Percentiles rank a stretch among this genome's conserved stretches.
phyloP scores from a whole-genome alignment of 1,140 invertebrate genomes.

The Conus betulinus region DNA sequence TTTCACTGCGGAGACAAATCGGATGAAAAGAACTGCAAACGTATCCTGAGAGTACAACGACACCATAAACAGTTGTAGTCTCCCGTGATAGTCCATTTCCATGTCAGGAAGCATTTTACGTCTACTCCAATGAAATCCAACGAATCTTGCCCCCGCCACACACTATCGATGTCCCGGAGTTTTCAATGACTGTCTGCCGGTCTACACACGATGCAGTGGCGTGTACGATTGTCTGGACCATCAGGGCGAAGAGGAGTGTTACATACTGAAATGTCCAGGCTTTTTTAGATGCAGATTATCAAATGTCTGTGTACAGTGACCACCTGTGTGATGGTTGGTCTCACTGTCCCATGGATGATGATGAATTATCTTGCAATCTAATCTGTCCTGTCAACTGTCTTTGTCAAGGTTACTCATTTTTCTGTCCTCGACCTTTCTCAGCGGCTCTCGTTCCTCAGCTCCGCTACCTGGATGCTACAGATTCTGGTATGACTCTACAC shows the following conservation, averaged over 20 bases:
- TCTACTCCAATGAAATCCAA: not conserved
- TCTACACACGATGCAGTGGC: not conserved
- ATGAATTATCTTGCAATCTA: not conserved
- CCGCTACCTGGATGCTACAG: slow-evolving; percentile 21
- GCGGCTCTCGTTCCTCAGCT: not conserved
- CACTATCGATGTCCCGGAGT: not conserved
- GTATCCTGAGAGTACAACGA: not conserved
- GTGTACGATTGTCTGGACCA: not conserved
- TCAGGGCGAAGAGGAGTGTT: not conserved
- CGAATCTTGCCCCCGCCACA: not conserved
- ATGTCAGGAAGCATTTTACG: not conserved
- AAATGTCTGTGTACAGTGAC: not conserved
- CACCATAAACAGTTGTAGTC: not conserved
- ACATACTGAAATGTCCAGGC: not conserved
- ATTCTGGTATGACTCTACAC: not conserved
- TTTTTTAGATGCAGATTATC: not conserved
- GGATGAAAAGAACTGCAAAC: not conserved
- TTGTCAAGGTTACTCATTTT: not conserved
- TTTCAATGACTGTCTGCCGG: not conserved
- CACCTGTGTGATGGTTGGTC: no score
- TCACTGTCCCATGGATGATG: no score
- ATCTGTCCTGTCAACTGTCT: not conserved
- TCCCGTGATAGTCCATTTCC: not conserved
- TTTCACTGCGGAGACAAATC: slow-evolving; percentile 7
- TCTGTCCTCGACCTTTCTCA: not conserved